phyloP scores from a whole-genome alignment of 2,113 vertebrate species.

The Crotalus viridis region DNA sequence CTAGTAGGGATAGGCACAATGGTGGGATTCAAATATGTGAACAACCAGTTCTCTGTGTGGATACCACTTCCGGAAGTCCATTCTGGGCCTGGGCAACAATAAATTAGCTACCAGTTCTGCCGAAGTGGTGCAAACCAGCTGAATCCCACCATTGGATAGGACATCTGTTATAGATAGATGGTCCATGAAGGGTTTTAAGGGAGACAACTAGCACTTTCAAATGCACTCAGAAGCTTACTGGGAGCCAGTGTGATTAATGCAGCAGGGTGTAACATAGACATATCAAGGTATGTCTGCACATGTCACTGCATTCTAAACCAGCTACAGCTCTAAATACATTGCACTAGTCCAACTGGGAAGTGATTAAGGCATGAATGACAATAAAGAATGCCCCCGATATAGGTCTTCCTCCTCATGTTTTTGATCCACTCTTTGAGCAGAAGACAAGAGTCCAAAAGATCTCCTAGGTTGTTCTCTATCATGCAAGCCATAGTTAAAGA shows the following conservation, averaged over 20 bases:
- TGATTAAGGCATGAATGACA: not conserved
- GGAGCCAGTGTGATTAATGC: not conserved
- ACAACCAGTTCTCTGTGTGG: too few relatives aligned
- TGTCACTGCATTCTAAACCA: not conserved
- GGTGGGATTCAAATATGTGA: too few relatives aligned
- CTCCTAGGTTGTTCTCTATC: too few relatives aligned
- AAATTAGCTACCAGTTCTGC: too few relatives aligned
- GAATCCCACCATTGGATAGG: not conserved
- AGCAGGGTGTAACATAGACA: not conserved
- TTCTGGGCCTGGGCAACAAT: too few relatives aligned
- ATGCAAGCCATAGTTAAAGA: too few relatives aligned
- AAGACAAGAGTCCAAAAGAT: not conserved
- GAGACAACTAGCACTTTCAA: not conserved
- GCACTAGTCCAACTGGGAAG: not conserved
- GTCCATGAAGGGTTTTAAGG: not conserved
- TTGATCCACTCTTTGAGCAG: not conserved
- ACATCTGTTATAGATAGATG: not conserved
- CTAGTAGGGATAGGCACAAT: not conserved
- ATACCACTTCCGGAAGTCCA: too few relatives aligned
- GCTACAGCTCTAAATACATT: not conserved
- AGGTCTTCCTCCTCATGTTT: not conserved
- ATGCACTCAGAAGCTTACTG: not conserved
- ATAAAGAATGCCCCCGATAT: not conserved
- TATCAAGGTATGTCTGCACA: not conserved
- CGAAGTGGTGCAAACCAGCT: too few relatives aligned